Percentiles rank a stretch among this genome's conserved stretches.
phyloP scores from a whole-genome alignment of 2,888 invertebrate species.

The Synanthedon myopaeformis region DNA sequence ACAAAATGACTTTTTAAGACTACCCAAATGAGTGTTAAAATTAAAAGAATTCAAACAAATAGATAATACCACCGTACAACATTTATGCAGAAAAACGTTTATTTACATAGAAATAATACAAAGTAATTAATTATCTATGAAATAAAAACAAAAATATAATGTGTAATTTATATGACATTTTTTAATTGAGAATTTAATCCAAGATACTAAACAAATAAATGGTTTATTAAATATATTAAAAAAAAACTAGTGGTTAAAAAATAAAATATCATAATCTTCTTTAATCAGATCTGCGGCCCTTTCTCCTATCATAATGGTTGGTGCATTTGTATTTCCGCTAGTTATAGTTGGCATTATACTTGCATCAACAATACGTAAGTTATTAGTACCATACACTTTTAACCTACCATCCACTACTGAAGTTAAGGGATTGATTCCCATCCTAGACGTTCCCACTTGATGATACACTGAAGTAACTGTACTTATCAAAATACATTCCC shows the following conservation, averaged over 20 bases:
- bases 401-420: conserved; percentile 67
- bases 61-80: no score
- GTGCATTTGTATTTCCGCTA: conserved; percentile 84
- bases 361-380: conserved; percentile 78
- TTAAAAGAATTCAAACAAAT: no score
- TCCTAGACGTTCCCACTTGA: conserved; percentile 74
- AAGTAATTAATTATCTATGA: no score
- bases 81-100: no score
- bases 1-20: no score
- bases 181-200: no score
- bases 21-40: no score
- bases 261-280: conserved; percentile 25
- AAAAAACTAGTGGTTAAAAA: not conserved
- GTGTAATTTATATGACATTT: no score
- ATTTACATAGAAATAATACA: no score
- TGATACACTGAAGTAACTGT: conserved; percentile 69
- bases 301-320: conserved; percentile 84
- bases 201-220: no score
- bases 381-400: conserved; percentile 72
- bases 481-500: conserved; percentile 57
- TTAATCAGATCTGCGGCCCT: conserved; percentile 80
- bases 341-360: conserved; percentile 82
- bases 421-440: conserved; percentile 65
- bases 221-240: no score
- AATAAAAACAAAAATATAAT: no score